Base-by-base conservation (phyloP, 2,797 vertebrate genomes). In the Enteromius paludinosus region DNA sequence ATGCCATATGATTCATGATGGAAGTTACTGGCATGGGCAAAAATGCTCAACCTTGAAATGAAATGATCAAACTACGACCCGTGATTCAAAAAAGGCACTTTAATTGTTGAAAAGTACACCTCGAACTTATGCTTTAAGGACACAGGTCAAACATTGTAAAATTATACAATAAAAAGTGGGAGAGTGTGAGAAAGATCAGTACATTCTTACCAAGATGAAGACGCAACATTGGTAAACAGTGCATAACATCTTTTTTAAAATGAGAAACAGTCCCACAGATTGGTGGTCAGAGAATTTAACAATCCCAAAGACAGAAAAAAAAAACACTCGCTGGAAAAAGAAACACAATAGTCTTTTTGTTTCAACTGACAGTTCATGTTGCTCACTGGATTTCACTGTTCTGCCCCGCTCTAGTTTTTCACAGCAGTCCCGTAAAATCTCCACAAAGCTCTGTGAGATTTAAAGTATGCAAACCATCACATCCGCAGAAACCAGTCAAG, bases 331-430 rank as follows among this genome's bases (percentile, higher is more conserved):
- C 76, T 70, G 82, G 65, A 86, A 72, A 65, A 62, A 65, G 71
- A 76, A 84, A 83, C 77, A 87, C 84, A 86, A 87, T 86, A 83
- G 83, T 71, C 76, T 71, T 82, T 86, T 86, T 87, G 87, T 87
- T 80, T 68, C 66, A 54, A 38, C 25, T 45, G 18, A 79, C 59
- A 66, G 69, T 68, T 75, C 35, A 56, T 70, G 28, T 83, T 72
- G 76, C 84, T 87, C 72, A 69, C 43, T 75, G 76, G n/a, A 59
- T 82, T 80, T 70, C 76, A 69, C 65, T 77, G 61, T 81, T 84
- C 61, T 52, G 30, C 35, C 72, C 41, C 30, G 49, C 71, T 80
- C 52, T 69, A 69, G 15, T 68, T 59, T 52, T 78, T 78, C 82
- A 73, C 73, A 38, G 70, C 84, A 83, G 52, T 49, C n/a, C 62